Percentiles rank a stretch among this genome's conserved stretches.
Conservation (phyloP, 2,797 vertebrate genomes). For the Macrochelys suwanniensis region DNA sequence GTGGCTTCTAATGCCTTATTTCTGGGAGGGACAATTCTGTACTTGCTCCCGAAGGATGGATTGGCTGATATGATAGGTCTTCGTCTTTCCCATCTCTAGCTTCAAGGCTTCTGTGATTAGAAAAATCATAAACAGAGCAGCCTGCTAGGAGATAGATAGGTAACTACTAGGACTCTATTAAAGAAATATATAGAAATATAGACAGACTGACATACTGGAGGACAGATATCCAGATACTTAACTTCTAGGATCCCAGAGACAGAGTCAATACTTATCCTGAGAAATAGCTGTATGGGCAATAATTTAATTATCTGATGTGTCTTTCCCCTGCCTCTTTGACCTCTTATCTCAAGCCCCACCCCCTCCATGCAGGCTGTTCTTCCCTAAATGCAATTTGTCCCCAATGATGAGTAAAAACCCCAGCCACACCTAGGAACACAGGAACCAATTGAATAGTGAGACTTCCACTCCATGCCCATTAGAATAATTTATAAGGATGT, state of each 20-base stretch:
- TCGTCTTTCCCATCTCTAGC: neutral
- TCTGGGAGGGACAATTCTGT: neutral
- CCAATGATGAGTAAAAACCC: neutral
- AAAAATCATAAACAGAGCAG: neutral
- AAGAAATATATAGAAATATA: neutral
- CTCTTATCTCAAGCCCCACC: neutral
- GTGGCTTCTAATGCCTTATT: neutral
- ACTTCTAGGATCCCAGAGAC: neutral
- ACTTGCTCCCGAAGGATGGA: neutral
- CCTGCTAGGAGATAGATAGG: neutral
- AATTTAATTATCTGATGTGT: neutral
- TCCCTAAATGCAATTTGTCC: neutral
- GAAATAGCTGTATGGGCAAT: neutral
- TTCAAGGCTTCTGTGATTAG: neutral
- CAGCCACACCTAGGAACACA: accelerated
- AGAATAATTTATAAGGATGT: neutral
- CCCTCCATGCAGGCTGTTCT: neutral
- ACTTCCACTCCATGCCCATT: neutral
- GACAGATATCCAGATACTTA: neutral
- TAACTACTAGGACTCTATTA: neutral
- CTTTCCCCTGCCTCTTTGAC: neutral
- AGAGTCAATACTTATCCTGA: too few relatives aligned
- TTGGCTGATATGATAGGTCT: neutral
- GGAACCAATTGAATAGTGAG: neutral
- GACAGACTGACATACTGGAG: neutral